Percentiles rank a stretch among this genome's conserved stretches.
Conservation (phyloP, 2,888 invertebrate species). For the Leptopilina drosophilae region DNA sequence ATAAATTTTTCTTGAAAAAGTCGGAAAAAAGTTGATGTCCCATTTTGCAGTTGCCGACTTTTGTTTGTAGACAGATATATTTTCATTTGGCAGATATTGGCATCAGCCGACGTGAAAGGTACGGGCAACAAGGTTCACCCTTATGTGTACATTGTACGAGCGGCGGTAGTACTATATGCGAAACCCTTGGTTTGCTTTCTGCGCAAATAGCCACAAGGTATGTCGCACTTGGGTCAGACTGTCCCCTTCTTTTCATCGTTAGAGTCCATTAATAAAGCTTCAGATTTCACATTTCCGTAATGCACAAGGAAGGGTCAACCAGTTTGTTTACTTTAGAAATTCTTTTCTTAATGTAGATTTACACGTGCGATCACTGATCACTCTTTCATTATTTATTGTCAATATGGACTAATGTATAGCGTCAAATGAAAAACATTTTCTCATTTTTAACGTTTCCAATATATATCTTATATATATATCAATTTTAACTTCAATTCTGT, state of each 20-base stretch:
- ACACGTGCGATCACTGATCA: constrained; percentile 19
- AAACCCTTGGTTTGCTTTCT: constrained; percentile 54
- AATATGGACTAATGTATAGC: not conserved
- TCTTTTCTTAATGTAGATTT: constrained; percentile 35
- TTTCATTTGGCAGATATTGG: constrained; percentile 77
- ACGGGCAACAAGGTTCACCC: constrained; percentile 45
- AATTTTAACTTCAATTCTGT: not conserved
- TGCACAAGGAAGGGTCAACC: constrained; percentile 47
- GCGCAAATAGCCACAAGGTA: constrained; percentile 65
- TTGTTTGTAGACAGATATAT: constrained; percentile 76
- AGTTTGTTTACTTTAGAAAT: constrained; percentile 23
- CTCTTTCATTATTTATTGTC: constrained; percentile 18
- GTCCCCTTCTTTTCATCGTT: constrained; percentile 67
- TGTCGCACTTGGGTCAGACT: constrained; percentile 59
- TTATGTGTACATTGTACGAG: constrained; percentile 49
- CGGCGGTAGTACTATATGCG: constrained; percentile 24
- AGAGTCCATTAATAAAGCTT: constrained; percentile 75
- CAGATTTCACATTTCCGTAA: constrained; percentile 69
- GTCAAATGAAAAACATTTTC: not conserved
- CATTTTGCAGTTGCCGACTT: constrained; percentile 61
- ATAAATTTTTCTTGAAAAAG: constrained; percentile 37
- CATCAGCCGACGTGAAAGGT: constrained; percentile 63
- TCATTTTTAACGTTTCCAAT: not conserved
- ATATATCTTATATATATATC: too few species aligned
- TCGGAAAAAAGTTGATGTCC: constrained; percentile 38